phyloP scores from a whole-genome alignment of 2,888 invertebrate species.

The Teleogryllus oceanicus region DNA sequence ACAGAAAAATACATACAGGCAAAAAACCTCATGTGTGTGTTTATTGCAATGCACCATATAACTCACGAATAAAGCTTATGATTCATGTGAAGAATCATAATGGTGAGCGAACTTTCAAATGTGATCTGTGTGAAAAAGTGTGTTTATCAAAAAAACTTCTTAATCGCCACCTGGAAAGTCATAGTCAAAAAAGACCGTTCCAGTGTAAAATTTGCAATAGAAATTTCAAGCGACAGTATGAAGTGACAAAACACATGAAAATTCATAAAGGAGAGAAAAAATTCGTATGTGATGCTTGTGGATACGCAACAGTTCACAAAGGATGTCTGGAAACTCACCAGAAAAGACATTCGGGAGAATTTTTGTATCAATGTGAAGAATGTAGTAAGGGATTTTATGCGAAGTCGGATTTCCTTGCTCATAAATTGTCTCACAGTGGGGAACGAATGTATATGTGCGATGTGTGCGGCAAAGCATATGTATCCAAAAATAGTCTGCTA shows the following conservation, averaged over 20 bases:
- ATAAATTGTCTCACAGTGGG: slow-evolving; percentile 35
- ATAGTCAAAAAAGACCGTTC: slow-evolving; percentile 32
- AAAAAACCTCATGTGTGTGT: slow-evolving; percentile 34
- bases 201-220: slow-evolving; percentile 36
- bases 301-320: slow-evolving; percentile 36
- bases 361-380: slow-evolving; percentile 30
- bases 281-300: slow-evolving; percentile 35
- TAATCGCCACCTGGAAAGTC: slow-evolving; percentile 33
- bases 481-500: slow-evolving; percentile 34
- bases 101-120: slow-evolving; percentile 31
- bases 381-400: slow-evolving; percentile 36
- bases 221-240: slow-evolving; percentile 36
- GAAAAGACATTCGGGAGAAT: slow-evolving; percentile 34
- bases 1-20: slow-evolving; percentile 36
- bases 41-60: slow-evolving; percentile 33
- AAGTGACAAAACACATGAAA: slow-evolving; percentile 39
- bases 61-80: slow-evolving; percentile 35
- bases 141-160: slow-evolving; percentile 31
- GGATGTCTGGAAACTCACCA: slow-evolving; percentile 36
- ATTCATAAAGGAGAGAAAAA: slow-evolving; percentile 38
- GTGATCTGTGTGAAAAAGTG: slow-evolving; percentile 33
- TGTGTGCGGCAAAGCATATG: slow-evolving; percentile 35
- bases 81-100: slow-evolving; percentile 34
- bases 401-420: slow-evolving; percentile 34
- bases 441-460: slow-evolving; percentile 37